Conservation (phyloP, 1,140 invertebrate species). For the Telenomus remus region DNA sequence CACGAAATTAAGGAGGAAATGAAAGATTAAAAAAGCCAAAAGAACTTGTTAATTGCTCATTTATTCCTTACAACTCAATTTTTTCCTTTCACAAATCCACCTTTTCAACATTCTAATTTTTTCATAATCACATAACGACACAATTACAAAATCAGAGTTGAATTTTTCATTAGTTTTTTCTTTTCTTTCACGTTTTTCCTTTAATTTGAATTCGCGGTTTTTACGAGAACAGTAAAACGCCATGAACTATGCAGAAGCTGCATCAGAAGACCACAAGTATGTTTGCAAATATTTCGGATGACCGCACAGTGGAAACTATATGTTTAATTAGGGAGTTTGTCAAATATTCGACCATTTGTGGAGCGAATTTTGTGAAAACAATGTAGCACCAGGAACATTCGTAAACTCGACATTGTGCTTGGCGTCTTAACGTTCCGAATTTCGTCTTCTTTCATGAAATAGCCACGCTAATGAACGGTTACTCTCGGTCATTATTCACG, state of each 20-base stretch:
- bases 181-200: no score
- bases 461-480: conserved; percentile 32
- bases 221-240: no score
- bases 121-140: neutral
- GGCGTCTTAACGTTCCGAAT: neutral
- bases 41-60: neutral
- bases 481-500: conserved; percentile 27
- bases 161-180: no score
- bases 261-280: conserved; percentile 7
- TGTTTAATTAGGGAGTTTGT: neutral
- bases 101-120: no score
- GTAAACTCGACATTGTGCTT: neutral
- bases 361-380: neutral
- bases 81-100: no score
- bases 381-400: neutral
- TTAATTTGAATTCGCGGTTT: no score
- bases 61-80: no score
- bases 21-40: no score
- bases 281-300: conserved; percentile 8
- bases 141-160: neutral
- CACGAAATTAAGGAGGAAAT: conserved; percentile 5
- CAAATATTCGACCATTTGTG: neutral
- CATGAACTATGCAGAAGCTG: no score
- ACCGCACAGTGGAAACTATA: conserved; percentile 5
- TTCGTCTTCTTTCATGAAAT: conserved; percentile 25